These are phyloP conservation scores for Tricholaema leucomelas DNA, from an alignment of 2,113 vertebrate genomes.

Conservation along the genomic window DNA sequence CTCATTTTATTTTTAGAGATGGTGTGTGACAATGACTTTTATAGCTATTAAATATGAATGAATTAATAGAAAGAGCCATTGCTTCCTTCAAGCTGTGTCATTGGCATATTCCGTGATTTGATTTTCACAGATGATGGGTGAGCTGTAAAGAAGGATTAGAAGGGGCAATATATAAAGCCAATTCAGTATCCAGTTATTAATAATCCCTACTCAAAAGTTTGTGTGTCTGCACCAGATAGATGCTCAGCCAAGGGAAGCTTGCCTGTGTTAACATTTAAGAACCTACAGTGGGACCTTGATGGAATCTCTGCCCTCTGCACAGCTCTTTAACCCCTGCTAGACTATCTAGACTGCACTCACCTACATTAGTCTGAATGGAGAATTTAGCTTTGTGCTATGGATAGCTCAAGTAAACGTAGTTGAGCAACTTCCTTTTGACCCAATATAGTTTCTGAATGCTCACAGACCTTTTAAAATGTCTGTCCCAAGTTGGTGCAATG, in stretches of 20 bases:
- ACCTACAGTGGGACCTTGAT: background rate
- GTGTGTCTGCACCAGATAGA: background rate
- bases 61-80: background rate
- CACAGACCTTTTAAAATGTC: background rate
- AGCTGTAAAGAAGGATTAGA: background rate
- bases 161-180: background rate
- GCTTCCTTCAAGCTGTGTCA: background rate
- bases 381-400: background rate
- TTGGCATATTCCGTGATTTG: background rate
- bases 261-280: background rate
- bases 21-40: background rate
- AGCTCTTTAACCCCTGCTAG: background rate
- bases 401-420: background rate
- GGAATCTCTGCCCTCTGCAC: background rate
- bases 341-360: background rate
- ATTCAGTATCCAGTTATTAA: background rate
- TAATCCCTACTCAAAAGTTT: background rate
- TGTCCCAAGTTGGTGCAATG: background rate
- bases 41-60: background rate
- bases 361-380: accelerated
- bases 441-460: background rate
- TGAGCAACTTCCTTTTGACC: background rate
- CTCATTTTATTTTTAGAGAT: background rate
- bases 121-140: background rate
- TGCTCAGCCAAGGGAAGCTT: background rate